Percentiles rank a stretch among this genome's conserved stretches.
phyloP scores from a whole-genome alignment of 2,797 vertebrate species.

The Hydrolagus colliei region DNA sequence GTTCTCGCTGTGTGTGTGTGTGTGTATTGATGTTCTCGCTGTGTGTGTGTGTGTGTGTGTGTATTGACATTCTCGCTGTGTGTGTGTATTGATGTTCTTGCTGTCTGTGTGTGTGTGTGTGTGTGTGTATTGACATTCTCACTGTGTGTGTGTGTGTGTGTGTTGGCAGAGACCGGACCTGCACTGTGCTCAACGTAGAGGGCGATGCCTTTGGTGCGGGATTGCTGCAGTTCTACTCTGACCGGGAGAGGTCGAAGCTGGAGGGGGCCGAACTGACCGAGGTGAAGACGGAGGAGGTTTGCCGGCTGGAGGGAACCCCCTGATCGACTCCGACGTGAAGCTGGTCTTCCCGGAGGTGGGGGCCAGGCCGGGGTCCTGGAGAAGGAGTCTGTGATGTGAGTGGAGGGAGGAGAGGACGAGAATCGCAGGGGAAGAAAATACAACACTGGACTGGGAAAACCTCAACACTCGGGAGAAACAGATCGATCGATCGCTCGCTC shows the following conservation, averaged over 20 bases:
- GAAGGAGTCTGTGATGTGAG: conserved; percentile 67
- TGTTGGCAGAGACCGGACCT: conserved; percentile 84
- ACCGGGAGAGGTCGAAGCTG: conserved; percentile 41
- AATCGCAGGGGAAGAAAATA: not conserved
- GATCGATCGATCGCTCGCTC: no score
- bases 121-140: no score
- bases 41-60: no score
- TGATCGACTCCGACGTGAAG: conserved; percentile 49
- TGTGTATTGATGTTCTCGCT: no score
- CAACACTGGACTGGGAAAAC: conserved; percentile 5
- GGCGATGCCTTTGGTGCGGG: conserved; percentile 80
- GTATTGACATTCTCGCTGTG: no score
- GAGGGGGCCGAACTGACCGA: conserved; percentile 49
- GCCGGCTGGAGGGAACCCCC: conserved; percentile 51
- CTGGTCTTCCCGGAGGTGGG: not conserved
- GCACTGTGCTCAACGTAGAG: conserved; percentile 80
- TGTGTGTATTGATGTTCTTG: no score
- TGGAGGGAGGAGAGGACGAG: not conserved
- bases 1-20: no score
- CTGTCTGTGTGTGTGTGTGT: no score
- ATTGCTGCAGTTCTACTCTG: conserved; percentile 67
- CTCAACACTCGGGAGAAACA: not conserved
- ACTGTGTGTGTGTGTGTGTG: no score
- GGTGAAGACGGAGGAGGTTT: conserved; percentile 41
- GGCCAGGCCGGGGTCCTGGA: conserved; percentile 35